These are phyloP conservation scores for Ferrisia virgata DNA, from an alignment of 2,888 invertebrate species.

Conservation along the genomic window DNA sequence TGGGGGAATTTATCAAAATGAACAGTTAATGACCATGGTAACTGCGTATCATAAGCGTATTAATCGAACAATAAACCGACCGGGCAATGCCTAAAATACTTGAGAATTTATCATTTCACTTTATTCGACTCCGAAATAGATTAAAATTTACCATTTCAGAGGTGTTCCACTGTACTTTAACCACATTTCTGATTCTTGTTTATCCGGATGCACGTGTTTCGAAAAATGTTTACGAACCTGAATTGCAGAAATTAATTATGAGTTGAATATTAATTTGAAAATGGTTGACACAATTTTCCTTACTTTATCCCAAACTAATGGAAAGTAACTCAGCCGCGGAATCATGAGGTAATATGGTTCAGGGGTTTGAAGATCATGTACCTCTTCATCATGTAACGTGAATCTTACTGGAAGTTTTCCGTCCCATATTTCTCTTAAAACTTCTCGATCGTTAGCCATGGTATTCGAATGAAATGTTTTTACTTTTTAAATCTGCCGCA, in stretches of 20 bases:
- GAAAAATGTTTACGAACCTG: constrained; percentile 85
- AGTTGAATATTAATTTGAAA: too few relatives aligned
- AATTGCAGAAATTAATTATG: constrained; percentile 49
- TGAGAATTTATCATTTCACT: background rate
- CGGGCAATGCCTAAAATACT: constrained; percentile 60
- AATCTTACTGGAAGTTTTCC: constrained; percentile 96
- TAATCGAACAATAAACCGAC: constrained; percentile 89
- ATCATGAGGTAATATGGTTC: constrained; percentile 93
- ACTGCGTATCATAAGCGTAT: constrained; percentile 64
- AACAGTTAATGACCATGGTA: constrained; percentile 92
- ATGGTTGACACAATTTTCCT: constrained; percentile 48
- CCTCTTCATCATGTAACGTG: constrained; percentile 81
- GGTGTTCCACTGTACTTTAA: constrained; percentile 88
- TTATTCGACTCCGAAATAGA: background rate
- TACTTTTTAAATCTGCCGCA: too few relatives aligned
- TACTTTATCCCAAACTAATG: constrained; percentile 91
- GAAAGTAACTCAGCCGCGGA: constrained; percentile 89
- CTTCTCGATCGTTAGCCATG: constrained; percentile 71
- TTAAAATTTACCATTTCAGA: constrained; percentile 68
- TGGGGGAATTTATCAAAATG: constrained; percentile 95
- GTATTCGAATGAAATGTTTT: background rate
- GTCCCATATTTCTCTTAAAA: constrained; percentile 68
- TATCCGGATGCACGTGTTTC: constrained; percentile 74
- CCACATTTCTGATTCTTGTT: constrained; percentile 88
- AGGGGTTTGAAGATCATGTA: constrained; percentile 81